Evolutionary conservation across 2,888 invertebrate genomes (phyloP), one percentile per base, ranked within the genome.

Genomic region (Trichacis sp.): DNA sequence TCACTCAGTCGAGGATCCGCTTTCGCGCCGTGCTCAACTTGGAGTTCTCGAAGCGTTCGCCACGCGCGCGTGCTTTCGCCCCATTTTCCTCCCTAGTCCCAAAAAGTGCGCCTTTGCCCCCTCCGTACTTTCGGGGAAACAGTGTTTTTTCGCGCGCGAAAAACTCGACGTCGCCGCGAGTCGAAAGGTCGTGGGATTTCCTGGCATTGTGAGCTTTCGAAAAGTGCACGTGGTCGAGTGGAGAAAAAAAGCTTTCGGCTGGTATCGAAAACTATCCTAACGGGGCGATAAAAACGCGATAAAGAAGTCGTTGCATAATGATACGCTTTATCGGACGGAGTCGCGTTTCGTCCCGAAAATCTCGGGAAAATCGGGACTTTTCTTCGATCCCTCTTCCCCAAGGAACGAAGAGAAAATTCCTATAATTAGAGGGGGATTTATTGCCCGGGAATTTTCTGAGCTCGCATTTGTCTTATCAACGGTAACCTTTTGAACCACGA

Each of bases 1-100:
- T 86, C 85, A 86, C 85, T 85, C 88, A 88, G 88, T 87, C 79
- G 84, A 79, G 81, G 76, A 75, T 81, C 80, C 85, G 85, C 86
- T 85, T 85, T 76, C 82, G 85, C 83, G 85, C 73, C 79, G 85
- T 76, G 72, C 72, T 81, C 70, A 63, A 24, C 69, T 68, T 65
- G 48, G 29, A 50, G 30, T n/a, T 6, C 24, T 57, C 55, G 48
- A 42, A 45, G 18, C 40, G 36, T 58, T 48, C 40, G 54, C 46
- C 50, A 53, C 62, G 43, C 51, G 61, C 59, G 60, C 60, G 66
- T 52, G 43, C 54, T 51, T 14, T 40, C 43, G 43, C 30, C 46
- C 47, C 33, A 54, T 29, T 38, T 29, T n/a, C 20, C 14, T 36
- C 38, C 43, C 19, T 9, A 38, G 46, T 38, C 53, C 38, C 48